A percentile compares a stretch with the other conserved stretches of the same genome.
These are phyloP conservation scores for Alca torda DNA, from an alignment of 2,797 vertebrate species.

Conservation along the genomic window DNA sequence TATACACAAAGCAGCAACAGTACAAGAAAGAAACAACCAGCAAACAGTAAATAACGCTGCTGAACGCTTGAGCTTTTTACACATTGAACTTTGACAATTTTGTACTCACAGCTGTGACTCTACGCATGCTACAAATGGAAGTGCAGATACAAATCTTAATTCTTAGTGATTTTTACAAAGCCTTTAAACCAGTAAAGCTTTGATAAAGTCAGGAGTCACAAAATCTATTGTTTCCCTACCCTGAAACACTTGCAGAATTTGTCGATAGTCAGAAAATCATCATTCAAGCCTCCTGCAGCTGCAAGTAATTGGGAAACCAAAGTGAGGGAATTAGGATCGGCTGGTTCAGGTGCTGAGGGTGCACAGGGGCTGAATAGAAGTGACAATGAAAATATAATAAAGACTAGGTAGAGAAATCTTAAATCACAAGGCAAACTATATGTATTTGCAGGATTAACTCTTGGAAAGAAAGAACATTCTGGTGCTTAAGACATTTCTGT, in stretches of 20 bases:
- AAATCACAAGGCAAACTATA: background rate
- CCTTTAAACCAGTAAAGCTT: constrained; percentile 11
- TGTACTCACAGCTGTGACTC: background rate
- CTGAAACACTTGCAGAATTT: background rate
- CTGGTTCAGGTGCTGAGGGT: background rate
- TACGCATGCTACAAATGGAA: background rate
- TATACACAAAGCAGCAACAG: background rate
- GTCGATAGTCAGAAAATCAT: background rate
- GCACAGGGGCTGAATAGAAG: background rate
- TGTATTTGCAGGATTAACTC: background rate
- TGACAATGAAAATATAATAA: background rate
- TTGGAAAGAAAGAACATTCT: background rate
- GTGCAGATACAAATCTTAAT: background rate
- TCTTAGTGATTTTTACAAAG: constrained; percentile 15
- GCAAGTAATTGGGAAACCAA: background rate
- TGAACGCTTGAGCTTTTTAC: background rate
- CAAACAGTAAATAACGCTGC: background rate
- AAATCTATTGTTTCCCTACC: background rate
- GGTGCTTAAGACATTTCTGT: background rate
- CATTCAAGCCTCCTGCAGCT: background rate
- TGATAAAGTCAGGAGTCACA: background rate
- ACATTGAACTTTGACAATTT: background rate
- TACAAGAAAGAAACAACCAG: background rate
- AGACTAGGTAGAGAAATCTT: background rate
- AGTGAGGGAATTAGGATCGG: background rate